Evolutionary conservation across 2,888 invertebrate genomes (phyloP), one percentile per base, ranked within the genome.

Genomic region (Ephialtes manifestator): DNA sequence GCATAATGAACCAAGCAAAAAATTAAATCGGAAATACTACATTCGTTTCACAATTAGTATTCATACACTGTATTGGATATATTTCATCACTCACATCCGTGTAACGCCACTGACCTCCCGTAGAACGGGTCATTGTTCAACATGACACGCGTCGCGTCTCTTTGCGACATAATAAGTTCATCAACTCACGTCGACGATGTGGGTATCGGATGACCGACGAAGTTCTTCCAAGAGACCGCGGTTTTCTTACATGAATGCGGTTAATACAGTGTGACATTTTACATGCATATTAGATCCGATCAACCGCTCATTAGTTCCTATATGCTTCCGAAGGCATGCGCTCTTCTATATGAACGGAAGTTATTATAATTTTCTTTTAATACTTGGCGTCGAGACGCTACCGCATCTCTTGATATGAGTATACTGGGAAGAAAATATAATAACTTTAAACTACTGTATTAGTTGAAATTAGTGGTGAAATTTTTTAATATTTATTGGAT

Each of bases 251-350:
- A 31, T 51, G 5, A 76, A 51, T 76, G 76, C 76, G 35, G 51
- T 76, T 53, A 76, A 65, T 76, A 35, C 76, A 76, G 65, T 65
- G 53, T 76, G 48, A 76, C 18, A 76, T 39, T 51, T 76, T 24
- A 76, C 39, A 76, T 76, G 53, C 76, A 76, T 51, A 53, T 65
- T 65, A 65, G 65, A 76, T 65, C 24, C 48, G 39, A 35, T 51
- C 63, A 58, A 58, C 10, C 24, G 58, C 28, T 75, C 51, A 51
- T 65, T 65, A 65, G 31, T 75, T 65, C 10, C 65, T 39, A 65
- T 65, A 63, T 10, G 35, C 63, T 39, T 39, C 63, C 39, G 39
- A 18, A 39, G 18, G n/a, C 0, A 4, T 51, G 5, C 18, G 51
- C 2, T 18, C 51, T n/a, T 3, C 1, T 4, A n/a, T 18, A n/a